Conservation (phyloP, 2,888 invertebrate genomes). For the Tinea pellionella region DNA sequence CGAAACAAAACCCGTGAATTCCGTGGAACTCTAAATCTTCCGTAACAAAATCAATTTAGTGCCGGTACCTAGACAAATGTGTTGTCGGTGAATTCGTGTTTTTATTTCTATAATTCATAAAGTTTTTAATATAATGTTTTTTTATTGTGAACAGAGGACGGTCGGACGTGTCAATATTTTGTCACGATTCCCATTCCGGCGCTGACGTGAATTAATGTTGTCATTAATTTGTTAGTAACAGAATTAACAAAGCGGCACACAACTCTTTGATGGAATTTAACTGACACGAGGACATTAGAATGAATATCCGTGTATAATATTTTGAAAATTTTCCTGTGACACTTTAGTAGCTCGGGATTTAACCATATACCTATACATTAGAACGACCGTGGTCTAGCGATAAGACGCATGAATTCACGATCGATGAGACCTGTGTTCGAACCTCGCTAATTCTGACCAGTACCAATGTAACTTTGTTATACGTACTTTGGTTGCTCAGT, state of each 20-base stretch:
- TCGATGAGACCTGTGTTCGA: no score
- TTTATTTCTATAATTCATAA: conserved; percentile 25
- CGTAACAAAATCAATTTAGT: conserved; percentile 46
- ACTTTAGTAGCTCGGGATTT: neutral
- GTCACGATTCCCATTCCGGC: conserved; percentile 58
- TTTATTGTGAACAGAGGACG: conserved; percentile 14
- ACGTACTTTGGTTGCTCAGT: no score
- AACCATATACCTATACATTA: neutral
- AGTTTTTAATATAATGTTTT: neutral
- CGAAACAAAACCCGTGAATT: neutral
- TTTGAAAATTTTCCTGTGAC: neutral
- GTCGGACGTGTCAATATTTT: conserved; percentile 59
- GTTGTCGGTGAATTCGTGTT: conserved; percentile 49
- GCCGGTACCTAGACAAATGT: conserved; percentile 53
- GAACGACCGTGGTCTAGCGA: no score
- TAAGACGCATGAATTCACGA: no score
- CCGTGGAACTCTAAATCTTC: conserved; percentile 31
- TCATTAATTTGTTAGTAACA: conserved; percentile 59
- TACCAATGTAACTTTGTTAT: no score
- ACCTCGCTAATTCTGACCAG: no score
- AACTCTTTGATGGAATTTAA: conserved; percentile 48
- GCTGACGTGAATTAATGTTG: conserved; percentile 55
- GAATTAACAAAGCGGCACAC: conserved; percentile 48
- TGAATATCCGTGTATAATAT: neutral
- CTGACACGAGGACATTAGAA: conserved; percentile 19